Evolutionary conservation across 1,140 invertebrate genomes (phyloP).

Genomic region (Drosophila paulistorum): DNA sequence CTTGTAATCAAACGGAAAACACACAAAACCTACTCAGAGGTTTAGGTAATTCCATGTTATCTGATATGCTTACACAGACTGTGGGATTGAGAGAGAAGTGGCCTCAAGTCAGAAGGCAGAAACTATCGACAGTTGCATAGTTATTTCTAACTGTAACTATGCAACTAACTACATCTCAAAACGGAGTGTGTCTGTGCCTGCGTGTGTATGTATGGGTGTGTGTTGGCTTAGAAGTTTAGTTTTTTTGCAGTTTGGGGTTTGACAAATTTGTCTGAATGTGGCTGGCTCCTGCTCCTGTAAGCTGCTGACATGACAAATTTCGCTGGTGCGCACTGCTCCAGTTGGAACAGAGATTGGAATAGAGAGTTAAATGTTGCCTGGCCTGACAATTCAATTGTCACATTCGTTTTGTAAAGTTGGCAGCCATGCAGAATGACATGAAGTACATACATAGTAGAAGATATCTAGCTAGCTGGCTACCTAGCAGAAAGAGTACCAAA

Average conservation of each 20-base stretch:
- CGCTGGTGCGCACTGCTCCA: constrained; percentile 18
- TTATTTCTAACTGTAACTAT: constrained; percentile 36
- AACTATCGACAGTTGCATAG: constrained; percentile 49
- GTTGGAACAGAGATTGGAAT: constrained; percentile 9
- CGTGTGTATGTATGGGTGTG: constrained; percentile 43
- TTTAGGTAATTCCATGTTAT: constrained; percentile 1
- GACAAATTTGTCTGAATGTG: constrained; percentile 18
- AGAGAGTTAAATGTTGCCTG: constrained; percentile 20
- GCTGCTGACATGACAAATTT: constrained; percentile 52
- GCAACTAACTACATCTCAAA: constrained; percentile 20
- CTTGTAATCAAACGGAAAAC: constrained; percentile 40
- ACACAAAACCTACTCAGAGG: constrained; percentile 15
- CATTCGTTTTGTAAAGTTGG: constrained; percentile 56
- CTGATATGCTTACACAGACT: constrained; percentile 22
- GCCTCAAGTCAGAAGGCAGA: constrained; percentile 17
- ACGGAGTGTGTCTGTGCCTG: background rate
- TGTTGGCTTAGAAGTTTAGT: constrained; percentile 22
- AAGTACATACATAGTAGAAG: constrained; percentile 2
- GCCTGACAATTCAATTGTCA: constrained; percentile 57
- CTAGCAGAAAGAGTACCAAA: background rate
- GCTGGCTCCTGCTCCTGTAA: constrained; percentile 3
- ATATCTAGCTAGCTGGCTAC: too few relatives aligned
- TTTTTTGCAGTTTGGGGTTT: background rate
- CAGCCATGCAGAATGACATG: constrained; percentile 18
- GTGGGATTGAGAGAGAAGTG: constrained; percentile 17